Conservation (phyloP, 2,113 vertebrate species). For the Phrynosoma platyrhinos region DNA sequence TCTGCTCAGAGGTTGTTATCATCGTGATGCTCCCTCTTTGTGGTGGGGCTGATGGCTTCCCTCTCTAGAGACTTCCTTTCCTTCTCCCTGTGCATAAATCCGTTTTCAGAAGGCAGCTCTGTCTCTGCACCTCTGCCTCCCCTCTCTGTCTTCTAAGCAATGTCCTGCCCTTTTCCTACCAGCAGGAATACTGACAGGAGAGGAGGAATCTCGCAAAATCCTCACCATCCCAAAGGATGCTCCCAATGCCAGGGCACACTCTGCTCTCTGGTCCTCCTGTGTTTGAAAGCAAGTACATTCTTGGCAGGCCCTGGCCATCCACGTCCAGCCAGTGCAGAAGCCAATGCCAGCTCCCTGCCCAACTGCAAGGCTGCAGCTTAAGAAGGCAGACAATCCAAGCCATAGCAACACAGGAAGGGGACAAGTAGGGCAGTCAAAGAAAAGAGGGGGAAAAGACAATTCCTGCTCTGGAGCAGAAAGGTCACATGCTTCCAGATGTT, state of each 20-base stretch:
- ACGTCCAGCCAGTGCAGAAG: not conserved
- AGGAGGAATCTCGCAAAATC: not conserved
- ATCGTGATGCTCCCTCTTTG: not conserved
- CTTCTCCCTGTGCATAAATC: not conserved
- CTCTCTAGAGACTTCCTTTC: no score
- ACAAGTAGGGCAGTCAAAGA: not conserved
- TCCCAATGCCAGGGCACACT: not conserved
- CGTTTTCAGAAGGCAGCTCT: not conserved
- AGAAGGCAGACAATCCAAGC: not conserved
- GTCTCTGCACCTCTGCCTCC: not conserved
- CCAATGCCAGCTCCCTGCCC: not conserved
- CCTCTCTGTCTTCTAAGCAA: not conserved
- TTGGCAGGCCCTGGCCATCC: not conserved
- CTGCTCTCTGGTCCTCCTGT: not conserved
- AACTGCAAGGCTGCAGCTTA: not conserved
- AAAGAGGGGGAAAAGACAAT: not conserved
- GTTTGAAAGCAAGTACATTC: not conserved
- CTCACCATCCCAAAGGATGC: not conserved
- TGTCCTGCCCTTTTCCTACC: not conserved
- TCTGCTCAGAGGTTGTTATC: not conserved
- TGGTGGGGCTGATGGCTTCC: not conserved
- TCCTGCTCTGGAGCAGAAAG: not conserved
- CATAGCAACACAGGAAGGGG: not conserved
- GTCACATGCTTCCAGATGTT: not conserved
- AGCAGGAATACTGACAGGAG: not conserved